Evolutionary conservation across 2,797 vertebrate genomes (phyloP), one percentile per base, ranked within the genome.

Genomic region (Euphonia xanthogaster): DNA sequence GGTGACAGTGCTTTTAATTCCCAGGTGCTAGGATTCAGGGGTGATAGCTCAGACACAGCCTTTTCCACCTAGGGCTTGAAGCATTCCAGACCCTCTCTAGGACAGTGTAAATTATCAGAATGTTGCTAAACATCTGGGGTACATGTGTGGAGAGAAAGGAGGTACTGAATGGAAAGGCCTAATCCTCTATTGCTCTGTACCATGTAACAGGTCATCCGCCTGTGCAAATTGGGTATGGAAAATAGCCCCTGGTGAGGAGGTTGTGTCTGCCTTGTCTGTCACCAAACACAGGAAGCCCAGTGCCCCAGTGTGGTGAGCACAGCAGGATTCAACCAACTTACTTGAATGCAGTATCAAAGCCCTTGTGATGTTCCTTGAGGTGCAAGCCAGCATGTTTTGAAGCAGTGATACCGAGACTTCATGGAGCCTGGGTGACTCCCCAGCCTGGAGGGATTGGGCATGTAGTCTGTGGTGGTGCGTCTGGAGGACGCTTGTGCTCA

Each of bases 371-470:
- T 48, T 94, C 80, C 57, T 42, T 93, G 93, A 93, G 94, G 88
- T 90, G 86, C 83, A 92, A 86, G 92, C 66, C 92, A 94, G 95
- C 3, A 1, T 95, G 86, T 96, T 97, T 96, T 88, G 91, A 96
- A 96, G 91, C 87, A 76, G 82, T 81, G 95, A 96, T 96, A 97
- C 95, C 1, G 85, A 96, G 94, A 94, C 96, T 88, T 86, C 5
- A 14, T 82, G 96, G 95, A 96, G 94, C 95, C 95, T 88, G 82
- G 94, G 95, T 90, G 89, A 90, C 95, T 90, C 95, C 96, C 95
- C 89, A 96, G 94, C 96, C 96, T 73, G 94, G 86, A 95, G 96
- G 94, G 82, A 90, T 94, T 4, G 3, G 91, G 51, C 85, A 68
- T 19, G 37, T 30, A 88, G 89, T 92, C 82, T 95, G 33, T 82